Evolutionary conservation across 2,113 vertebrate genomes (phyloP).

Genomic region (Coregonus clupeaformis): DNA sequence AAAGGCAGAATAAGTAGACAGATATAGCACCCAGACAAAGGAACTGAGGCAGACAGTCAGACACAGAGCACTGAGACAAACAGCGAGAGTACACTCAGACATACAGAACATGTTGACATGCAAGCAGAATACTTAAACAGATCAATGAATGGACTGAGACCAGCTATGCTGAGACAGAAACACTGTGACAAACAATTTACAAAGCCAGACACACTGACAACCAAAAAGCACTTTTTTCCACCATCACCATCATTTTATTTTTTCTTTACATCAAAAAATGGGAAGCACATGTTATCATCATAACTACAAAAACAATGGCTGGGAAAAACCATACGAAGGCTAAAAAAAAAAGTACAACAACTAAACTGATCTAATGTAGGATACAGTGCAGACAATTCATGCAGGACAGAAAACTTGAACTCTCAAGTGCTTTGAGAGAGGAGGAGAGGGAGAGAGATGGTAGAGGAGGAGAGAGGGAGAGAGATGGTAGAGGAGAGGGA

Average conservation of each 20-base stretch:
- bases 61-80: conserved; percentile 51
- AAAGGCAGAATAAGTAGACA: conserved; percentile 65
- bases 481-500: background rate
- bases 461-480: too few species aligned
- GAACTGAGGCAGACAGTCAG: conserved; percentile 21
- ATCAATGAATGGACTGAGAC: conserved; percentile 34
- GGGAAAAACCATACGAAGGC: conserved; percentile 19
- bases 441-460: background rate
- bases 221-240: conserved; percentile 43
- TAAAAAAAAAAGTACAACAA: conserved; percentile 42
- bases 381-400: conserved; percentile 52
- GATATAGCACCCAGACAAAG: conserved; percentile 58
- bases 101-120: conserved; percentile 28
- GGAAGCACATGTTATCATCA: conserved; percentile 45
- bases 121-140: conserved; percentile 56
- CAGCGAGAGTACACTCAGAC: conserved; percentile 31
- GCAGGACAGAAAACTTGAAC: conserved; percentile 46
- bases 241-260: conserved; percentile 60
- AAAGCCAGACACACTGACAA: conserved; percentile 24
- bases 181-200: background rate
- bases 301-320: conserved; percentile 41
- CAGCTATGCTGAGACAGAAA: conserved; percentile 16
- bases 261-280: conserved; percentile 41
- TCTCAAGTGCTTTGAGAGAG: conserved; percentile 65
- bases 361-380: conserved; percentile 48